Base-by-base conservation (phyloP, 2,113 vertebrate genomes). In the Sebastes schlegelii region DNA sequence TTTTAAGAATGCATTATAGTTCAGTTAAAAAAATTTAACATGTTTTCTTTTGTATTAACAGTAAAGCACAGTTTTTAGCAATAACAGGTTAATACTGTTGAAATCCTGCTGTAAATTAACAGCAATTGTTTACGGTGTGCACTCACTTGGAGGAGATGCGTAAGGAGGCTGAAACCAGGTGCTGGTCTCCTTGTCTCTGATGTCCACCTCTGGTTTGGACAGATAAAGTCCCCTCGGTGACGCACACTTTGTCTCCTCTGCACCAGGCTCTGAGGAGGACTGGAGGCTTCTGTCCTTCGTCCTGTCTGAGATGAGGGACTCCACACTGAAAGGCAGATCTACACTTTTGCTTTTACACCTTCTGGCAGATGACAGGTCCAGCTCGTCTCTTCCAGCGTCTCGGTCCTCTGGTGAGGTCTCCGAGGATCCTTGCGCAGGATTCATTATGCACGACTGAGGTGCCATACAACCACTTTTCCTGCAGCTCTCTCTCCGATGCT, bases 291-390 rank as follows among this genome's bases (percentile, higher is more conserved):
- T 76, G 49, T 87, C 75, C 1, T 77, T 82, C 13, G 87, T 87
- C 84, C 90, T 89, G 89, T 95, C 93, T 1, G 94, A 93, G 81
- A 96, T 96, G 74, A 96, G 92, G 9, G 96, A 96, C 12, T 96
- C 95, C 75, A 97, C 96, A 45, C 96, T 96, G 86, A 97, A 97
- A 17, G 96, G 92, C 65, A 97, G 92, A 52, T 94, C 87, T 54
- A 82, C 68, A 57, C 81, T 83, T 84, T 92, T 94, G 79, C 4
- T 82, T 89, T 94, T 94, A 81, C 88, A 92, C 80, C 90, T 91
- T 82, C 90, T 91, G 57, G 81, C 86, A 48, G 90, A 72, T 54
- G 91, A 86, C 72, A 86, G 82, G 65, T 93, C 94, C 79, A 89
- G 74, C 75, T 92, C 90, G 49, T 95, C 92, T 10, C 81, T 84